phyloP scores from a whole-genome alignment of 2,888 invertebrate genomes.

The Eubasilissa splendida region DNA sequence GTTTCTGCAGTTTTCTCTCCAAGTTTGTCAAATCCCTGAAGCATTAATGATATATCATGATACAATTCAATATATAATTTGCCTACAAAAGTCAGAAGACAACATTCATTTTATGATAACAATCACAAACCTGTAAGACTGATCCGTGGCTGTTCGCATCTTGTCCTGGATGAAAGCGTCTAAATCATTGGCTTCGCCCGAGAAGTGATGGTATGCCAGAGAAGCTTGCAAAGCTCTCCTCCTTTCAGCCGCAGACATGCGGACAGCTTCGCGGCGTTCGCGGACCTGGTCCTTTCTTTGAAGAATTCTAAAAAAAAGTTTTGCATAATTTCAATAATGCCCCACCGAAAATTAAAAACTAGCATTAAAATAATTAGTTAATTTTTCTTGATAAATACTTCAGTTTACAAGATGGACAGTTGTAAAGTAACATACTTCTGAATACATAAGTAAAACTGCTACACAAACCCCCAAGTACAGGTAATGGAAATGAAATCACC shows the following conservation, averaged over 20 bases:
- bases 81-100: no score
- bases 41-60: neutral
- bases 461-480: no score
- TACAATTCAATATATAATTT: no score
- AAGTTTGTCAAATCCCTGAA: constrained; percentile 87
- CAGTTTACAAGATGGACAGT: no score
- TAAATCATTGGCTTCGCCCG: constrained; percentile 92
- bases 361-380: no score
- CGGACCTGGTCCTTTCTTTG: constrained; percentile 84
- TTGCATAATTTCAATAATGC: constrained; percentile 20
- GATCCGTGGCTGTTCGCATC: constrained; percentile 91
- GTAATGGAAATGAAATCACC: no score
- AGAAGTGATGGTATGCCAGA: constrained; percentile 92
- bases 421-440: no score
- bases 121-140: constrained; percentile 79
- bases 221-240: constrained; percentile 85
- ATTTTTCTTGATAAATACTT: no score
- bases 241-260: constrained; percentile 82
- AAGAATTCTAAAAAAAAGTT: constrained; percentile 72
- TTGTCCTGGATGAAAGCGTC: constrained; percentile 94
- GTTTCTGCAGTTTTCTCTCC: constrained; percentile 94
- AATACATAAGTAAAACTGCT: no score
- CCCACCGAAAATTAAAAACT: no score
- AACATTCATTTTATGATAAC: neutral
- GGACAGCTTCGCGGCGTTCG: constrained; percentile 81